Percentiles rank a stretch among this genome's conserved stretches.
Conservation (phyloP, 2,797 vertebrate genomes). For the Nasua narica region DNA sequence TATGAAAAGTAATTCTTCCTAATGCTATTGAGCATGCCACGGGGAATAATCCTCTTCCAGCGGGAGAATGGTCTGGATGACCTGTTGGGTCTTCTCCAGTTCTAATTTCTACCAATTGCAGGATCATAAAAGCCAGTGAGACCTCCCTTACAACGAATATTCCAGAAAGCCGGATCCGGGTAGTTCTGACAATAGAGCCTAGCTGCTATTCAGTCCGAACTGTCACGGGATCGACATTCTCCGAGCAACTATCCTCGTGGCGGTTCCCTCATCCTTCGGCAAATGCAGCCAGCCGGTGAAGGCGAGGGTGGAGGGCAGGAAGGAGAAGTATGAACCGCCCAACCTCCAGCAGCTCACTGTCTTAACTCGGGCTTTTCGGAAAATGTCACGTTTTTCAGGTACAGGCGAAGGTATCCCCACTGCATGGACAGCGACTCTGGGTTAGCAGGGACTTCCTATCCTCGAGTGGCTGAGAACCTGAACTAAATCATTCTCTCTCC, state of each 20-base stretch:
- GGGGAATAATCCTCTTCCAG: not conserved
- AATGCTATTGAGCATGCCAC: not conserved
- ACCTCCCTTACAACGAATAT: not conserved
- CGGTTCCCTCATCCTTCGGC: not conserved
- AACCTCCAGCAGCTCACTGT: fast-evolving
- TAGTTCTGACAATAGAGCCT: not conserved
- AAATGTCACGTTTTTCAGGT: not conserved
- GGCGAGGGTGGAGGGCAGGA: fast-evolving
- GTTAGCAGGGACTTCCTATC: fast-evolving
- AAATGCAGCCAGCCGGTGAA: not conserved
- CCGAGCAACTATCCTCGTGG: not conserved
- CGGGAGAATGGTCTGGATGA: not conserved
- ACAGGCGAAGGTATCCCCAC: not conserved
- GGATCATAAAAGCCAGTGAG: not conserved
- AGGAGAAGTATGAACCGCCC: fast-evolving
- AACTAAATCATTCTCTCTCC: not conserved
- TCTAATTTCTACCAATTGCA: not conserved
- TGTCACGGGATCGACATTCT: not conserved
- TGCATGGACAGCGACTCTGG: fast-evolving
- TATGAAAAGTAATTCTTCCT: conserved; percentile 32
- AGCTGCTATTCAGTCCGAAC: not conserved
- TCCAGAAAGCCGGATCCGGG: not conserved
- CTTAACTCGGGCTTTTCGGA: not conserved
- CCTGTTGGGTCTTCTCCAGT: not conserved
- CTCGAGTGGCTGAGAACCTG: not conserved